Evolutionary conservation across 2,888 invertebrate species (phyloP).

Genomic region (Athalia rosae): DNA sequence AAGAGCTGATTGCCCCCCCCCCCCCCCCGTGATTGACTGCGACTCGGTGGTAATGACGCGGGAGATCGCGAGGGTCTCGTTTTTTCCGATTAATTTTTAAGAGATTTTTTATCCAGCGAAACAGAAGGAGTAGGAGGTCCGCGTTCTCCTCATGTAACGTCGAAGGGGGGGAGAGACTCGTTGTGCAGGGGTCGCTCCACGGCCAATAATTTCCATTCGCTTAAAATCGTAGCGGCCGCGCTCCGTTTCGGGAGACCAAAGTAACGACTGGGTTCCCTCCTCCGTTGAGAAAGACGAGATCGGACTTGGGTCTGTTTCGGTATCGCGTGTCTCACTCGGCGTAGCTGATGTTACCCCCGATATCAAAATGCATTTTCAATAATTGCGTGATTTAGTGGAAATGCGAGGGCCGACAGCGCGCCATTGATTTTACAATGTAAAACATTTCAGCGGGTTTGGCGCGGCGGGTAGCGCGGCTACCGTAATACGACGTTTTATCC

Average conservation of each 20-base stretch:
- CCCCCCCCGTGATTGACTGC: slow-evolving; percentile 58
- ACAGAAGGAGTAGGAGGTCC: neutral
- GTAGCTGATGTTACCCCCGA: slow-evolving; percentile 43
- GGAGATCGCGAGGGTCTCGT: slow-evolving; percentile 44
- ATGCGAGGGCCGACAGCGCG: slow-evolving; percentile 54
- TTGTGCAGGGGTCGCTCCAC: neutral
- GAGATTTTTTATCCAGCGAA: slow-evolving; percentile 4
- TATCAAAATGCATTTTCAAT: slow-evolving; percentile 69
- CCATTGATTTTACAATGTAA: slow-evolving; percentile 74
- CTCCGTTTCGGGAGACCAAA: slow-evolving; percentile 8
- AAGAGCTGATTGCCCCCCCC: slow-evolving; percentile 67
- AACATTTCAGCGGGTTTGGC: slow-evolving; percentile 67
- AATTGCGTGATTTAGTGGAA: slow-evolving; percentile 70
- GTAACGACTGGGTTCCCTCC: slow-evolving; percentile 36
- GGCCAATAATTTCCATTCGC: slow-evolving; percentile 17
- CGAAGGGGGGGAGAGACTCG: neutral
- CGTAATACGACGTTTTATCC: slow-evolving; percentile 18
- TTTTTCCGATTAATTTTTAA: slow-evolving; percentile 41
- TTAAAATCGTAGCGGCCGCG: slow-evolving; percentile 14
- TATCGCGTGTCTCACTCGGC: neutral
- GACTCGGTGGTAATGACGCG: slow-evolving; percentile 40
- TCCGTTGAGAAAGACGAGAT: slow-evolving; percentile 19
- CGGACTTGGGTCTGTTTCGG: neutral
- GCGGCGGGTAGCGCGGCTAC: neutral
- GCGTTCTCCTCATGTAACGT: slow-evolving; percentile 15